Evolutionary conservation across 2,888 invertebrate species (phyloP).

Genomic region (Tenthredo scrophulariae): DNA sequence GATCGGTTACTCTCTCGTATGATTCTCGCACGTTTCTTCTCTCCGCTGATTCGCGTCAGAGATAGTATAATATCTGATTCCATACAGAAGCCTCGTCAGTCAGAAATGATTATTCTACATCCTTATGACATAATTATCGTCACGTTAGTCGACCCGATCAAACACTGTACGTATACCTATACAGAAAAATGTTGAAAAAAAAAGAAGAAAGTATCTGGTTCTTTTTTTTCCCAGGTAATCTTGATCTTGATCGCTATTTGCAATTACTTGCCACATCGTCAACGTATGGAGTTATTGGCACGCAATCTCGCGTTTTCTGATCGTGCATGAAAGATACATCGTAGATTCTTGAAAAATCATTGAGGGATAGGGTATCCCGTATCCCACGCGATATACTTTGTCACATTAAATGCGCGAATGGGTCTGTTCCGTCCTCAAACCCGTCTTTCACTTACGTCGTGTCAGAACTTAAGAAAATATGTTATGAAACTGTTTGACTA

Average conservation of each 20-base stretch:
- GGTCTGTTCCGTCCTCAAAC: constrained; percentile 38
- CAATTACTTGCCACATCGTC: constrained; percentile 10
- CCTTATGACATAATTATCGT: constrained; percentile 29
- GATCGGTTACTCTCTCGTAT: constrained; percentile 39
- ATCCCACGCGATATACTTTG: constrained; percentile 42
- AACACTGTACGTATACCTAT: too few relatives aligned
- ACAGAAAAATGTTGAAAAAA: background rate
- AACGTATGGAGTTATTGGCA: background rate
- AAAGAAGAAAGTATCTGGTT: background rate
- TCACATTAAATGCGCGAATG: background rate
- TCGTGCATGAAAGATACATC: background rate
- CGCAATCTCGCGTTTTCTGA: constrained; percentile 13
- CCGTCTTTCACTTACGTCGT: constrained; percentile 51
- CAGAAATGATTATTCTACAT: background rate
- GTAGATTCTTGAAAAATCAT: background rate
- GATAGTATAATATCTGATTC: constrained; percentile 31
- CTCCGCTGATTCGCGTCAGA: background rate
- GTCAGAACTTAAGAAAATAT: constrained; percentile 37
- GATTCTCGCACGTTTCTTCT: constrained; percentile 24
- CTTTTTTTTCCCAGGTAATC: background rate
- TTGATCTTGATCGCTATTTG: background rate
- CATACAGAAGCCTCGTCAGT: constrained; percentile 16
- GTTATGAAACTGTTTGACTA: constrained; percentile 18
- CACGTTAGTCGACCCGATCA: background rate
- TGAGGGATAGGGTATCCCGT: constrained; percentile 11